phyloP scores from a whole-genome alignment of 1,140 invertebrate species.

The Amphibalanus amphitrite region DNA sequence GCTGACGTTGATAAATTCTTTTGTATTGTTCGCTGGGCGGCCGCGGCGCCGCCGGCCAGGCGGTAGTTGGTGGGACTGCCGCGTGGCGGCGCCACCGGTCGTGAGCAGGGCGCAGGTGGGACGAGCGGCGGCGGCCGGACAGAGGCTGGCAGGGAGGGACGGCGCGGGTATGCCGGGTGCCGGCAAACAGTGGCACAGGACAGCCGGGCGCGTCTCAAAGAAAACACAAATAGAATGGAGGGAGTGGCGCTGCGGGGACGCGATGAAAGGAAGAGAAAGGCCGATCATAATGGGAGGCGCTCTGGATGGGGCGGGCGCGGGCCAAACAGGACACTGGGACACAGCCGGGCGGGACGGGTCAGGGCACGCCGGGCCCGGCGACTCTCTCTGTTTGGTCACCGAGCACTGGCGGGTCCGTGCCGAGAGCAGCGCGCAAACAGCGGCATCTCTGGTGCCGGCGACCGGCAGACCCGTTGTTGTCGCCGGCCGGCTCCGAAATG shows the following conservation, averaged over 20 bases:
- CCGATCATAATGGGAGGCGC: not conserved
- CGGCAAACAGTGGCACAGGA: not conserved
- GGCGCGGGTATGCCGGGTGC: not conserved
- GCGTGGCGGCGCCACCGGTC: not conserved
- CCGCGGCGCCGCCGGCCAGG: too few relatives aligned
- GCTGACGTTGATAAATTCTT: not conserved
- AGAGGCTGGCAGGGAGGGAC: too few relatives aligned
- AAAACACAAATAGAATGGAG: slow-evolving; percentile 2
- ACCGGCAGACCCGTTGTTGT: not conserved
- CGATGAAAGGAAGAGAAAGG: not conserved
- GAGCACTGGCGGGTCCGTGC: not conserved
- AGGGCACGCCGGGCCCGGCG: too few relatives aligned
- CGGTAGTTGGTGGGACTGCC: not conserved
- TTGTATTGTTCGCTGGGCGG: not conserved
- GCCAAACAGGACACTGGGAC: not conserved
- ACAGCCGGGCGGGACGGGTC: too few relatives aligned
- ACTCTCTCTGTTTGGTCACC: not conserved
- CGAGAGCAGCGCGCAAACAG: not conserved
- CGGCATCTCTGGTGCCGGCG: not conserved
- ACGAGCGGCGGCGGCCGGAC: too few relatives aligned
- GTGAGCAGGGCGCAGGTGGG: not conserved
- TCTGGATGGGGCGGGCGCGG: not conserved
- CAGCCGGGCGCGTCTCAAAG: not conserved
- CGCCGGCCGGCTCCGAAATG: not conserved
- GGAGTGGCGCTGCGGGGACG: not conserved